A percentile compares a stretch with the other conserved stretches of the same genome.
phyloP scores from a whole-genome alignment of 2,797 vertebrate species.

The Alca torda region DNA sequence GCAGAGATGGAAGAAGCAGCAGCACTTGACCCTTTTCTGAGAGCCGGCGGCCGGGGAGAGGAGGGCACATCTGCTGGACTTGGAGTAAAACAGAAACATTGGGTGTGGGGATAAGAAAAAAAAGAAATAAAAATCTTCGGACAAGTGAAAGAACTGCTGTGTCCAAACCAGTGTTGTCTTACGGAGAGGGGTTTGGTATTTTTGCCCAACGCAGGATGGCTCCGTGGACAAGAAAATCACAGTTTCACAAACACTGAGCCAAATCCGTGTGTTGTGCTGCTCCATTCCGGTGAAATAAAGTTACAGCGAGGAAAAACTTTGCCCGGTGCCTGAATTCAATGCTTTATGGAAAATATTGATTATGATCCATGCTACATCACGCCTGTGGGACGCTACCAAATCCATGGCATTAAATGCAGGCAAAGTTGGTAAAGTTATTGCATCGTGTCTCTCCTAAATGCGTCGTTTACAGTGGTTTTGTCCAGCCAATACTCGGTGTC shows the following conservation, averaged over 20 bases:
- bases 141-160: background rate
- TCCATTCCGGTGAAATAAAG: background rate
- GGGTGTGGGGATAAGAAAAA: background rate
- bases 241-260: background rate
- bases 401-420: background rate
- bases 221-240: background rate
- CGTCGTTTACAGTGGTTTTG: background rate
- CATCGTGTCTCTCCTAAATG: background rate
- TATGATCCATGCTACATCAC: rapidly evolving
- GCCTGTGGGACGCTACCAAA: background rate
- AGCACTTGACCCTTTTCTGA: background rate
- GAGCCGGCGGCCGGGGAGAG: background rate
- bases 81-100: background rate
- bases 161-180: background rate
- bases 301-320: background rate
- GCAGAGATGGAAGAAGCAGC: background rate
- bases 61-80: background rate
- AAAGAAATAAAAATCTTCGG: background rate
- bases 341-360: background rate
- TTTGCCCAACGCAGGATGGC: background rate
- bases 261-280: background rate
- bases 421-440: background rate
- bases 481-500: background rate
- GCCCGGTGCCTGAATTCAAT: background rate
- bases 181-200: background rate